Conservation (phyloP, 2,113 vertebrate genomes). For the Pelecanoides urinatrix region DNA sequence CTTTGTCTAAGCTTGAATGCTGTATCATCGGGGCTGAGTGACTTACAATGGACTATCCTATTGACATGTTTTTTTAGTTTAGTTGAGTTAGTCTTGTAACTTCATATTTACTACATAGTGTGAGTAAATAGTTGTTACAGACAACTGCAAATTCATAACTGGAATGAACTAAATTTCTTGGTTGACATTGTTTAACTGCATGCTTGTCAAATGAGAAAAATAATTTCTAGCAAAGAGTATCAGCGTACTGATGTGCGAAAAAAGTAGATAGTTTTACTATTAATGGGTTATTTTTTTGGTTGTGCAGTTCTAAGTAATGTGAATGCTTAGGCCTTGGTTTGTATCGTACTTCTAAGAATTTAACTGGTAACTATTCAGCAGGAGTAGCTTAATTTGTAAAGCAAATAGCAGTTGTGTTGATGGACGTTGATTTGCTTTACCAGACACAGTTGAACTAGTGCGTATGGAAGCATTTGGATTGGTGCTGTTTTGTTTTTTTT, state of each 20-base stretch:
- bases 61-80: no score
- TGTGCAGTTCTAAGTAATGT: fast-evolving
- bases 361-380: neutral
- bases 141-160: neutral
- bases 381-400: neutral
- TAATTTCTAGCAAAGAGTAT: fast-evolving
- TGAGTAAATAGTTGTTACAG: neutral
- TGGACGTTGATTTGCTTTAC: neutral
- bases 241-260: neutral
- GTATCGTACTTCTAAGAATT: neutral
- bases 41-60: fast-evolving
- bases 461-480: neutral
- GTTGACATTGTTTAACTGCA: neutral
- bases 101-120: fast-evolving
- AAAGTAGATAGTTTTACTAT: neutral
- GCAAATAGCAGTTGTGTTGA: no score
- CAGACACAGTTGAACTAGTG: no score
- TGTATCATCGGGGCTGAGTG: no score
- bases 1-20: neutral
- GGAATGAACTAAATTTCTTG: neutral
- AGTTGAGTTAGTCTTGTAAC: neutral
- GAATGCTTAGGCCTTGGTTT: neutral
- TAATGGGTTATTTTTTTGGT: neutral
- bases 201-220: no score
- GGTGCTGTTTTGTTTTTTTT: neutral